Conservation (phyloP, 2,888 invertebrate genomes). For the Eulithis testata region DNA sequence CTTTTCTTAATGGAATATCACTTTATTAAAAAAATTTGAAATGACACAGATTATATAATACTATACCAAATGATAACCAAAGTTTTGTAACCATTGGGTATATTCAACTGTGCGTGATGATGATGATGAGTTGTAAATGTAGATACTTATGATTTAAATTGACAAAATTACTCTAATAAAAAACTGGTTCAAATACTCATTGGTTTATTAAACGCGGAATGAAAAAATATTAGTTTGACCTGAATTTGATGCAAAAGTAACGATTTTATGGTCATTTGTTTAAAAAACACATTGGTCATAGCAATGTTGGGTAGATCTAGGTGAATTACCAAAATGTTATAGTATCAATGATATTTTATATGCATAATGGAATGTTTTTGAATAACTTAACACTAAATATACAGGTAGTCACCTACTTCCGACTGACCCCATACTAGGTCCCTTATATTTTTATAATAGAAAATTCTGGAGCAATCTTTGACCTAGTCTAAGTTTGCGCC, state of each 20-base stretch:
- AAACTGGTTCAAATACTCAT: not conserved
- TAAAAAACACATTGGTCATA: slow-evolving; percentile 9
- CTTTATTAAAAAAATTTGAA: no score
- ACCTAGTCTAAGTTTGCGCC: no score
- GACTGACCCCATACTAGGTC: no score
- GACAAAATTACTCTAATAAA: slow-evolving; percentile 14
- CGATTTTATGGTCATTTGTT: slow-evolving; percentile 10
- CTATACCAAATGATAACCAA: no score
- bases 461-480: no score
- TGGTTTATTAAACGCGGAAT: not conserved
- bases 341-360: not conserved
- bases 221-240: slow-evolving; percentile 16
- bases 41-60: no score
- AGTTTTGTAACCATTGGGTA: no score
- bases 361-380: not conserved
- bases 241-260: not conserved
- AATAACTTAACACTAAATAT: not conserved
- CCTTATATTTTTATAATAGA: no score
- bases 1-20: no score
- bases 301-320: not conserved
- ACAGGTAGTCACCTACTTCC: no score
- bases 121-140: no score
- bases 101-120: no score
- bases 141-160: not conserved
- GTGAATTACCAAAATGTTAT: slow-evolving; percentile 1